Evolutionary conservation across 2,888 invertebrate species (phyloP).

Genomic region (Drosophila buzzatii): DNA sequence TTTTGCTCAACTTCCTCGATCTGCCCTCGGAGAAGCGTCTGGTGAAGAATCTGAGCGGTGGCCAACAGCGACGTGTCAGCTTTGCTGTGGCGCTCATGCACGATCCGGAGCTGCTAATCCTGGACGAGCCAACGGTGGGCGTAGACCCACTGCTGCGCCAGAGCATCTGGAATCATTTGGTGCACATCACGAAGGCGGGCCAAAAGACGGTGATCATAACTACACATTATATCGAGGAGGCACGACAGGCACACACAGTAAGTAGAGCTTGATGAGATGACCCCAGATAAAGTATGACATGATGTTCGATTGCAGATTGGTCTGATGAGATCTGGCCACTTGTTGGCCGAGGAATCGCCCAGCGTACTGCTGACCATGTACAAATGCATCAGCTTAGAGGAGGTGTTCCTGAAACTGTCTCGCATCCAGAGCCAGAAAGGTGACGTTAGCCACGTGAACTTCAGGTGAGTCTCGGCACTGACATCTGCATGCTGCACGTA

Average conservation of each 20-base stretch:
- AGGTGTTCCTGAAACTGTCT: conserved; percentile 96
- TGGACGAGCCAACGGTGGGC: conserved; percentile 97
- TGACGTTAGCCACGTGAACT: conserved; percentile 84
- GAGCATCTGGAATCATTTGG: conserved; percentile 97
- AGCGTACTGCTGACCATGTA: conserved; percentile 93
- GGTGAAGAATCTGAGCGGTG: conserved; percentile 94
- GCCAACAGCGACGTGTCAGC: conserved; percentile 95
- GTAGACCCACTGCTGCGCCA: conserved; percentile 95
- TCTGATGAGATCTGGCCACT: conserved; percentile 95
- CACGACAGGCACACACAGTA: conserved; percentile 95
- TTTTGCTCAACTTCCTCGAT: conserved; percentile 95
- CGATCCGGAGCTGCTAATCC: conserved; percentile 95
- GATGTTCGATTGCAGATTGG: conserved; percentile 90
- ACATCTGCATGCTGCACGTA: conserved; percentile 40
- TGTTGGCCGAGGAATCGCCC: conserved; percentile 96
- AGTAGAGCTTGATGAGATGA: conserved; percentile 78
- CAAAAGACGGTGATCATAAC: conserved; percentile 97
- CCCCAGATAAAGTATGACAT: background rate
- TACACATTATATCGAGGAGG: conserved; percentile 98
- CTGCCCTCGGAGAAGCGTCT: conserved; percentile 93
- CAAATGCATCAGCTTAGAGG: conserved; percentile 93
- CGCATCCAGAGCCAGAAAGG: conserved; percentile 91
- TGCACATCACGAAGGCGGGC: conserved; percentile 94
- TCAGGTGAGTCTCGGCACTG: conserved; percentile 80
- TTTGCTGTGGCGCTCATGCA: conserved; percentile 97